A percentile compares a stretch with the other conserved stretches of the same genome.
Conservation (phyloP, 2,797 vertebrate genomes). For the Meriones psammophilus region DNA sequence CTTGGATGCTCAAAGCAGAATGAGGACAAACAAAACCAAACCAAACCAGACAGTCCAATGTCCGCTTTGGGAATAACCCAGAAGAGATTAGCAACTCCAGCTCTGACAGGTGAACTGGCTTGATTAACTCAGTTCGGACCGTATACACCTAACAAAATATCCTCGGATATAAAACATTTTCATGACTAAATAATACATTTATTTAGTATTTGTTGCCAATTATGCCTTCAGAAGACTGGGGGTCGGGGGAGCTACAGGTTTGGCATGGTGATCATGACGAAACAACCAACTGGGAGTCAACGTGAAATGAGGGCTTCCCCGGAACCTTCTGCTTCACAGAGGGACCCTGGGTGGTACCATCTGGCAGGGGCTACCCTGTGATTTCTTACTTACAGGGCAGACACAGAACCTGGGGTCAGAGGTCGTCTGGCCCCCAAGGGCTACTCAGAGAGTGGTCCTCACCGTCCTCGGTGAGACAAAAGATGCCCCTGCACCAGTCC, state of each 20-base stretch:
- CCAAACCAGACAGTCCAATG: not conserved
- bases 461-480: slow-evolving; percentile 70
- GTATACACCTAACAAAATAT: not conserved
- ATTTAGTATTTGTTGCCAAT: not conserved
- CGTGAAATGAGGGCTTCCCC: not conserved
- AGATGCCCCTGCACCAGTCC: not conserved
- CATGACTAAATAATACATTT: not conserved
- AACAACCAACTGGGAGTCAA: slow-evolving; percentile 24
- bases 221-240: not conserved
- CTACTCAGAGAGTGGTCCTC: slow-evolving; percentile 42
- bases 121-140: not conserved
- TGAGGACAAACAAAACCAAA: not conserved
- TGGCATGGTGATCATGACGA: not conserved
- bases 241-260: not conserved
- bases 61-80: not conserved
- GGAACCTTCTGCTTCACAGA: not conserved
- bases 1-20: not conserved
- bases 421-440: slow-evolving; percentile 61
- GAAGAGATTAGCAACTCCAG: not conserved
- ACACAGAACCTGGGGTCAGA: slow-evolving; percentile 58
- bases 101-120: not conserved
- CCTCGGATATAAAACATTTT: not conserved
- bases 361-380: not conserved
- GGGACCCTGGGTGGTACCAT: slow-evolving; percentile 6
- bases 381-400: not conserved